Evolutionary conservation across 2,888 invertebrate genomes (phyloP).

Genomic region (Andrena bicolor): DNA sequence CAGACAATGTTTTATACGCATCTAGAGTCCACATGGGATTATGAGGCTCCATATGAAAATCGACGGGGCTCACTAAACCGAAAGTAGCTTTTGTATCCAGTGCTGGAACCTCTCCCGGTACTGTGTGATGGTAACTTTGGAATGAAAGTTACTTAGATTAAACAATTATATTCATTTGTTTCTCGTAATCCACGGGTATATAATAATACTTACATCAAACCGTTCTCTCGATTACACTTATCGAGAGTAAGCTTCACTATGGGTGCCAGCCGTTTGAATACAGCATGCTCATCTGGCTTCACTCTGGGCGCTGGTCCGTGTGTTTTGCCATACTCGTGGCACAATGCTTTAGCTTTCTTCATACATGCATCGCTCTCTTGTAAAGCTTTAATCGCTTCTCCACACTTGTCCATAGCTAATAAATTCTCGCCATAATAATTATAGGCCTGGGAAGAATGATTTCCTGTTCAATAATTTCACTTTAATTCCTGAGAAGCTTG

Average conservation of each 20-base stretch:
- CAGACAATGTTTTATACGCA: conserved; percentile 75
- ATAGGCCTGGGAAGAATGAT: conserved; percentile 85
- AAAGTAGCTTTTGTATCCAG: conserved; percentile 88
- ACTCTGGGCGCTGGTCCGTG: conserved; percentile 87
- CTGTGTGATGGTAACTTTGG: conserved; percentile 87
- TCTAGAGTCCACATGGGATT: conserved; percentile 85
- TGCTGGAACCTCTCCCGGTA: conserved; percentile 86
- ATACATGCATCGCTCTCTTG: conserved; percentile 86
- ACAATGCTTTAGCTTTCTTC: conserved; percentile 85
- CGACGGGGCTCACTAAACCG: conserved; percentile 88
- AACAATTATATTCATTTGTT: not conserved
- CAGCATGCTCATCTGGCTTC: conserved; percentile 87
- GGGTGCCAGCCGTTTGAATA: conserved; percentile 87
- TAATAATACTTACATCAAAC: conserved; percentile 86
- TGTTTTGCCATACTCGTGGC: conserved; percentile 86
- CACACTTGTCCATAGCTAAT: conserved; percentile 88
- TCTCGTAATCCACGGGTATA: not conserved
- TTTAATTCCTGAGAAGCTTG: not conserved
- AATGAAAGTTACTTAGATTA: conserved; percentile 34
- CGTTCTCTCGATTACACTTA: conserved; percentile 89
- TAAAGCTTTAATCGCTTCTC: conserved; percentile 87
- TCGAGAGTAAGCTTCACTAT: conserved; percentile 87
- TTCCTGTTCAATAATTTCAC: not conserved
- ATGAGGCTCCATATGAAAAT: conserved; percentile 86
- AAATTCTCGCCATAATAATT: conserved; percentile 88